phyloP scores from a whole-genome alignment of 2,113 vertebrate species.

The Limanda limanda region DNA sequence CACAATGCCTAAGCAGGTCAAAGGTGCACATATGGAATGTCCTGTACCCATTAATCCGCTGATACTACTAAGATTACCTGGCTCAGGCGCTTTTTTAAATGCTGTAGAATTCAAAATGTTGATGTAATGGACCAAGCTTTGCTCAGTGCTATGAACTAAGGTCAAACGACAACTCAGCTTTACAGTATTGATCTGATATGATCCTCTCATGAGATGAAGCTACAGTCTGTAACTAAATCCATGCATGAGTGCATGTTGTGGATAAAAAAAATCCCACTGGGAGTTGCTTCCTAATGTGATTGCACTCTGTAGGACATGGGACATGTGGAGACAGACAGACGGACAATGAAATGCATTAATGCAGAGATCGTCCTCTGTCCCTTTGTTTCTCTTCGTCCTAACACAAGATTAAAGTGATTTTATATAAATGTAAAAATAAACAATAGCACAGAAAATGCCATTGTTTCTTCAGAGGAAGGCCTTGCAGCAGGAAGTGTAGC shows the following conservation, averaged over 20 bases:
- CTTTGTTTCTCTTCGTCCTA: neutral
- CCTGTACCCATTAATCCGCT: neutral
- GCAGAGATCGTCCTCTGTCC: neutral
- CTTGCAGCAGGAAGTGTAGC: neutral
- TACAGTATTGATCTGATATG: slow-evolving; percentile 58
- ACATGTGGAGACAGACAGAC: slow-evolving; percentile 30
- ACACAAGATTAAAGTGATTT: neutral
- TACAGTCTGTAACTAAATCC: slow-evolving; percentile 54
- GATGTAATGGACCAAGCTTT: slow-evolving; percentile 14
- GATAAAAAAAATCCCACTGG: slow-evolving; percentile 45
- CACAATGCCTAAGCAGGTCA: neutral
- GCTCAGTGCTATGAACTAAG: slow-evolving; percentile 36
- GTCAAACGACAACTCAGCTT: slow-evolving; percentile 34
- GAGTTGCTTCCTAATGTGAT: slow-evolving; percentile 52
- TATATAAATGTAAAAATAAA: neutral
- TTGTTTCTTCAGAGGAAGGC: neutral
- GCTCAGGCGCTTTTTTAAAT: slow-evolving; percentile 2
- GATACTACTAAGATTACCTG: slow-evolving; percentile 1
- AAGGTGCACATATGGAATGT: neutral
- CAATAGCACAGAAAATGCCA: neutral
- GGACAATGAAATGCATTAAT: slow-evolving; percentile 20
- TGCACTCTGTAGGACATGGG: slow-evolving; percentile 24
- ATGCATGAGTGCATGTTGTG: slow-evolving; percentile 29
- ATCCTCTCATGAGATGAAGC: slow-evolving; percentile 41
- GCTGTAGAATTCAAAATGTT: slow-evolving; percentile 39